These are phyloP conservation scores for Teleogryllus occipitalis DNA, from an alignment of 1,140 invertebrate species.

Conservation along the genomic window DNA sequence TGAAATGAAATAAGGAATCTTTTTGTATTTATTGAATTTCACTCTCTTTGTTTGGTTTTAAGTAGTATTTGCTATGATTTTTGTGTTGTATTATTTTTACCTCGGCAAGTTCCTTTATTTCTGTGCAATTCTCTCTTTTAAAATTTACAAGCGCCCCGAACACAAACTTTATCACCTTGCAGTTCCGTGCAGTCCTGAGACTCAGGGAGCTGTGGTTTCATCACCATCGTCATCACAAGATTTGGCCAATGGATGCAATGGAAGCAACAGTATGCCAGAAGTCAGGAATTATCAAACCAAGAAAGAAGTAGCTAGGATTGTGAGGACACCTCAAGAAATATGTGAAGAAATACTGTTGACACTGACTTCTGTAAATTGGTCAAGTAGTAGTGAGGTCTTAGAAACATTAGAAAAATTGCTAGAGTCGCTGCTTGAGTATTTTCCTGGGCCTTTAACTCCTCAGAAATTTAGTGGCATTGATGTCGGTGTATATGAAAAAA, in stretches of 20 bases:
- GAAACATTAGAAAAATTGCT: constrained; percentile 26
- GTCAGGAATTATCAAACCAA: not conserved
- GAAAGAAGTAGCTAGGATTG: not conserved
- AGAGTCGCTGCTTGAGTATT: constrained; percentile 30
- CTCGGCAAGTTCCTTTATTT: not conserved
- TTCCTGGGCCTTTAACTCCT: constrained; percentile 54
- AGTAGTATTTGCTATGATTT: not conserved
- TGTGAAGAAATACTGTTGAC: not conserved
- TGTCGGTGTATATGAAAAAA: not conserved
- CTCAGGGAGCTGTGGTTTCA: not conserved
- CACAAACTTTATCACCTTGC: constrained; percentile 36
- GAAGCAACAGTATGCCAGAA: too few relatives aligned
- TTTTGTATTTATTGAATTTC: too few relatives aligned
- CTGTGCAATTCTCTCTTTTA: not conserved
- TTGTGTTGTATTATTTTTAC: not conserved
- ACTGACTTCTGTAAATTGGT: not conserved
- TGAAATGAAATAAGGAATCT: too few relatives aligned
- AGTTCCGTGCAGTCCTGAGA: constrained; percentile 31
- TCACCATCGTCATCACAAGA: not conserved
- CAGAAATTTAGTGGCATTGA: constrained; percentile 43
- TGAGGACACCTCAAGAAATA: not conserved
- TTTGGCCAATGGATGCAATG: too few relatives aligned
- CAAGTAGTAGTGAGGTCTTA: not conserved
- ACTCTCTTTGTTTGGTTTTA: not conserved
- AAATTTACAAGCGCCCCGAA: constrained; percentile 21